Evolutionary conservation across 2,113 vertebrate genomes (phyloP).

Genomic region (Gallinago paraguaiae): DNA sequence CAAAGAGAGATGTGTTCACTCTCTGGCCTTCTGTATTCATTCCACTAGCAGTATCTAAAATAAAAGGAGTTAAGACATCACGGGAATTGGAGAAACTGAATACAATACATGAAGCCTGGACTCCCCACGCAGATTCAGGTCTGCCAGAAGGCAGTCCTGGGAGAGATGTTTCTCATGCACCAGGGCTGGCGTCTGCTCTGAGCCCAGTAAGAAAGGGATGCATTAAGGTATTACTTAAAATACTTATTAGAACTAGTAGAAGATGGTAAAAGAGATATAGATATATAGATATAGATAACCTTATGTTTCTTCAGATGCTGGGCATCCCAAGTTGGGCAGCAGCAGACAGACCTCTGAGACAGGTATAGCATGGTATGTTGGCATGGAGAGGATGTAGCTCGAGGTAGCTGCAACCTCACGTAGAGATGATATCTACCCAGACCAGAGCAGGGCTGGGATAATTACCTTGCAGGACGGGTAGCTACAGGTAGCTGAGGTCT

Average conservation of each 20-base stretch:
- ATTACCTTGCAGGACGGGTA: neutral
- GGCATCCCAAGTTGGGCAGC: neutral
- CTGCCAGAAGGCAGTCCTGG: accelerated
- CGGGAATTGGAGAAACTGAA: neutral
- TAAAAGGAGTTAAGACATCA: neutral
- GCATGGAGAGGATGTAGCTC: neutral
- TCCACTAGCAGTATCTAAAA: neutral
- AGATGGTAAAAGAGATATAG: neutral
- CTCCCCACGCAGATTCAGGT: neutral
- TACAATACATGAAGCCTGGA: neutral
- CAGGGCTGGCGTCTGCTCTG: neutral
- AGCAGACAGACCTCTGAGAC: neutral
- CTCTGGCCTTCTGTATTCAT: neutral
- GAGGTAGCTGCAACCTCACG: too few relatives aligned
- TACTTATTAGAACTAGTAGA: neutral
- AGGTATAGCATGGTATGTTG: accelerated
- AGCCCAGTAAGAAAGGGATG: neutral
- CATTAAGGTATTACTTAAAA: neutral
- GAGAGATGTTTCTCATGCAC: neutral
- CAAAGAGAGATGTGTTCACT: neutral
- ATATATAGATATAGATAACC: neutral
- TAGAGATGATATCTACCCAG: neutral
- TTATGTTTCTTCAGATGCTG: neutral
- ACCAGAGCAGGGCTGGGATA: neutral
- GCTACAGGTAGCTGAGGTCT: neutral